Evolutionary conservation across 2,113 vertebrate species (phyloP), one percentile per base, ranked within the genome.

Genomic region (Cyprichromis sp.): DNA sequence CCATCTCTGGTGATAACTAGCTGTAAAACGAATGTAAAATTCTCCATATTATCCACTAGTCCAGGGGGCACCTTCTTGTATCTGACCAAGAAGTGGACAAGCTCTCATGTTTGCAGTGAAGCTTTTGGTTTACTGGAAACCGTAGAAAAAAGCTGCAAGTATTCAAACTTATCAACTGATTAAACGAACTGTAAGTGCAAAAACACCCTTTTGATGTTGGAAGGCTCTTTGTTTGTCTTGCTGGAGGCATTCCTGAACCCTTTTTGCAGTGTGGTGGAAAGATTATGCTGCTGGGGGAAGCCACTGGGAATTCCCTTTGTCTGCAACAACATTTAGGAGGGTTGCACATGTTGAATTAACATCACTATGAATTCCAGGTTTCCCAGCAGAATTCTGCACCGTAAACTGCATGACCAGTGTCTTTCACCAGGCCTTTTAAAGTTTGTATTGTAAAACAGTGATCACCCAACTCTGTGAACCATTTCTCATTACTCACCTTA

Each of bases 401-500:
- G 45, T 13, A 78, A 34, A 50, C 45, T 66, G 17, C 47, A 78
- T 52, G 42, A 76, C 42, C 40, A 47, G 9, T 19, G 45, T 50
- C 24, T 47, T 76, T 29, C 45, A 52, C 73, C 3, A 52, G 7
- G 26, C 26, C 45, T 52, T 78, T 52, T 31, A 52, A 52, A 52
- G 71, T 78, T 34, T 78, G 34, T 26, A 71, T 24, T 78, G 4
- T 19, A 31, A 78, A 52, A 52, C 45, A 78, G 26, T 52, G 73
- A 31, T 50, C 26, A 31, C 71, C 26, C 73, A 50, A 13, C 19
- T 19, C 50, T 57, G 3, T 40, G 42, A 42, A 82, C 54, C 6
- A 76, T 88, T 89, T 84, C 38, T 76, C n/a, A 86, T 82, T 55
- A 80, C 57, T 93, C 82, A 82, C 91, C 78, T 81, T 80, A 85